Percentiles rank a stretch among this genome's conserved stretches.
Conservation (phyloP, 2,888 invertebrate genomes). For the Onthophagus sagittarius region DNA sequence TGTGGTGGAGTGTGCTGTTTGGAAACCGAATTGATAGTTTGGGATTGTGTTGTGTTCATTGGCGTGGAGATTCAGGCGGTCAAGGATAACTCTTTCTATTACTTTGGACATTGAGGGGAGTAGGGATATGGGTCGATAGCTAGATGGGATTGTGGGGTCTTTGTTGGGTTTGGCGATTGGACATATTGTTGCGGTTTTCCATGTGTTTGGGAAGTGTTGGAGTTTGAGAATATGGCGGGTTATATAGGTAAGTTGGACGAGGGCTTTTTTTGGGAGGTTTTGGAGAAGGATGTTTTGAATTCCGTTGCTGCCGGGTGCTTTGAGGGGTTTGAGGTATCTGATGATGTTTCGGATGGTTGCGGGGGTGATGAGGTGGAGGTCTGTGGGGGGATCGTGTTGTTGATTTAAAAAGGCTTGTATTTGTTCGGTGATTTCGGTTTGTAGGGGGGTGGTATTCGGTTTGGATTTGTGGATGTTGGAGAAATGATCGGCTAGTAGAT, state of each 20-base stretch:
- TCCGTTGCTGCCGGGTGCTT: no score
- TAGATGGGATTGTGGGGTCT: neutral
- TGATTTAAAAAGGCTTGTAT: neutral
- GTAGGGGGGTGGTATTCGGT: neutral
- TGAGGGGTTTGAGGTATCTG: no score
- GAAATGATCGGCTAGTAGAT: neutral
- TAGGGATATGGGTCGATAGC: conserved; percentile 25
- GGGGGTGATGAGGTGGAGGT: neutral
- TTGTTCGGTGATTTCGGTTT: neutral
- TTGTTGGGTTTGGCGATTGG: conserved; percentile 27
- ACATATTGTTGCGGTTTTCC: conserved; percentile 30
- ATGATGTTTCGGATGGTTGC: neutral
- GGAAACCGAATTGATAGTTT: conserved; percentile 37
- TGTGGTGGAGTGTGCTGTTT: conserved; percentile 34
- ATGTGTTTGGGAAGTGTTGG: conserved; percentile 27
- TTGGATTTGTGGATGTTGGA: neutral
- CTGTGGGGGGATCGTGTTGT: neutral
- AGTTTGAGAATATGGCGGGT: no score
- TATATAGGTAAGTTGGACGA: conserved; percentile 30
- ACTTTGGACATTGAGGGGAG: conserved; percentile 23
- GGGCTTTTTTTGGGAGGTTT: conserved; percentile 31
- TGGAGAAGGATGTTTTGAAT: conserved; percentile 20
- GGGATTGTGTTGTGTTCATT: conserved; percentile 26
- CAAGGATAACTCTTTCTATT: conserved; percentile 21
- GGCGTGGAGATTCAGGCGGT: conserved; percentile 12